These are phyloP conservation scores for Aphelenchoides bicaudatus DNA, from an alignment of 2,888 invertebrate genomes.

Conservation along the genomic window DNA sequence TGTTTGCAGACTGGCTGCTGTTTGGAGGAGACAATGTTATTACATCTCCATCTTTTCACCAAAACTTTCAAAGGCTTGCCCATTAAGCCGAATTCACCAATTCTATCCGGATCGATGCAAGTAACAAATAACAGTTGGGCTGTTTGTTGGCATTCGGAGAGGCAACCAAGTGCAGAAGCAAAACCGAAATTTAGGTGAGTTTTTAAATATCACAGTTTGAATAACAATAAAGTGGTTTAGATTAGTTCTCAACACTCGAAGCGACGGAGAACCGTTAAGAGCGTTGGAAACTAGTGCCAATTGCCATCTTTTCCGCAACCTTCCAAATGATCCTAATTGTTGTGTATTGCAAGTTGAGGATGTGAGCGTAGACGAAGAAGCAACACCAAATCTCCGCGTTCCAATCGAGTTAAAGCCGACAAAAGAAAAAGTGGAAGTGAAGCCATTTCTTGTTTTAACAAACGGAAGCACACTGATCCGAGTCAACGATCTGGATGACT, in stretches of 20 bases:
- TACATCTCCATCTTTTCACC: constrained; percentile 40
- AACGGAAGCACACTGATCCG: constrained; percentile 45
- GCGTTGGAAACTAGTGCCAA: constrained; percentile 19
- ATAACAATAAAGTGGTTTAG: background rate
- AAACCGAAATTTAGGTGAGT: constrained; percentile 10
- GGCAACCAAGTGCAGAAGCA: constrained; percentile 1
- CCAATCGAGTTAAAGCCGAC: constrained; percentile 17
- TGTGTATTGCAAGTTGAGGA: constrained; percentile 38
- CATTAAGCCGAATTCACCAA: constrained; percentile 36
- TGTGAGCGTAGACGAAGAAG: constrained; percentile 18
- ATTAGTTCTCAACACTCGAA: constrained; percentile 10
- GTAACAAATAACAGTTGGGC: constrained; percentile 36
- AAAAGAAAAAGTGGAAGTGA: constrained; percentile 15
- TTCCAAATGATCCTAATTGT: constrained; percentile 46
- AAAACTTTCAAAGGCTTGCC: constrained; percentile 24
- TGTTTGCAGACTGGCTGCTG: constrained; percentile 45
- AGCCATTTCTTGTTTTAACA: constrained; percentile 36
- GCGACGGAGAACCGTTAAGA: constrained; percentile 10
- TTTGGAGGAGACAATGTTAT: constrained; percentile 46
- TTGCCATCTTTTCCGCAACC: constrained; percentile 43
- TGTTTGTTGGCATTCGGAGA: constrained; percentile 38
- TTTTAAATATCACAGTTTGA: background rate
- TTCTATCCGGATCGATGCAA: constrained; percentile 39
- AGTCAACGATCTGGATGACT: constrained; percentile 43
- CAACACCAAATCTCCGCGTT: constrained; percentile 7